Base-by-base conservation (phyloP, 2,113 vertebrate species). In the Epinephelus fuscoguttatus region DNA sequence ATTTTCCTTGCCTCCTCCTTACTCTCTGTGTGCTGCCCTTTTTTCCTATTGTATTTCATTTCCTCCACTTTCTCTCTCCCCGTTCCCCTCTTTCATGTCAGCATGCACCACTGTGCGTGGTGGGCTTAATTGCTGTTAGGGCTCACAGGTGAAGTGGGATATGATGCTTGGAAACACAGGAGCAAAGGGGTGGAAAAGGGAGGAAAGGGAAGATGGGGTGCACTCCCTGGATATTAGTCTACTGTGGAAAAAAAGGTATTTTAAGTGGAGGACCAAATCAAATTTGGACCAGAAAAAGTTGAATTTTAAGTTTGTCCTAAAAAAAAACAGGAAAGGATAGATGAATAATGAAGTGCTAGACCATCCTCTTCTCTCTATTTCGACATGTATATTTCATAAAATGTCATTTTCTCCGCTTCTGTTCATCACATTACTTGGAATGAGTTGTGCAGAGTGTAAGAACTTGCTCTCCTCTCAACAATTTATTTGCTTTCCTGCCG, bases 401-500 rank as follows among this genome's bases (percentile, higher is more conserved):
- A 68, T 2, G 47, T 13, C 8, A 21, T 68, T 72, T 30, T 13
- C 57, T 40, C 11, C 37, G 69, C 40, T 17, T 19, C 33, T 63
- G 13, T 75, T 82, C 30, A 72, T 71, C 33, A 57, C 30, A 60
- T 71, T 53, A 50, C 25, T 73, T 64, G 18, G 61, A 72, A 25
- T 50, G 59, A 66, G 56, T 74, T 68, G 45, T 23, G 66, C 15
- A 75, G 45, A 64, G 52, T 77, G 19, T 50, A 52, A 37, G 9
- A 74, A 2, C 55, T 67, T 33, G 40, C 69, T 72, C 33, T 50
- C 53, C 80, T 23, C 53, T 56, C 42, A 49, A 77, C 59, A 78
- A 75, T 82, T 68, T 86, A 62, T 89, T 86, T 87, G 76, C 80
- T 91, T 93, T 91, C 88, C 63, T 75, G 64, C 66, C 60, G 23